Evolutionary conservation across 2,888 invertebrate genomes (phyloP).

Genomic region (Tanytarsus gracilentus): DNA sequence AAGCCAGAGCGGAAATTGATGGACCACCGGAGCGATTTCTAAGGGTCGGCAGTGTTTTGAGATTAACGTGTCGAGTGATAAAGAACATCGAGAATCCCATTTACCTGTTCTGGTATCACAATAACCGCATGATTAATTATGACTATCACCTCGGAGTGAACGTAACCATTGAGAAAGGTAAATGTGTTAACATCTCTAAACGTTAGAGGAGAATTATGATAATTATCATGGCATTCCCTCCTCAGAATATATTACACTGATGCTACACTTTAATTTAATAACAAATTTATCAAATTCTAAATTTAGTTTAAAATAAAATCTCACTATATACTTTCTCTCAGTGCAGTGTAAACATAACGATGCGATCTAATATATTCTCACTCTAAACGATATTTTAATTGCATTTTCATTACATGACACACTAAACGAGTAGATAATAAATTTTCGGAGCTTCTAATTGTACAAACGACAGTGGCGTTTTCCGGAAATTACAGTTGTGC

Average conservation of each 20-base stretch:
- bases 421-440: no score
- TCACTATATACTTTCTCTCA: slow-evolving; percentile 17
- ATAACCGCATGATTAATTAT: slow-evolving; percentile 87
- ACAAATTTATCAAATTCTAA: not conserved
- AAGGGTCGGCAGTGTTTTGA: slow-evolving; percentile 74
- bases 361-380: no score
- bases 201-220: no score
- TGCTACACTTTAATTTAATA: not conserved
- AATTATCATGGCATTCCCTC: not conserved
- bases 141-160: slow-evolving; percentile 78
- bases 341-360: no score
- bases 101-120: slow-evolving; percentile 81
- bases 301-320: slow-evolving; percentile 20
- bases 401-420: no score
- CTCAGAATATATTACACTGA: not conserved
- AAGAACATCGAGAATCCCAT: slow-evolving; percentile 78
- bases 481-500: slow-evolving; percentile 85
- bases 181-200: no score
- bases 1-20: slow-evolving; percentile 77
- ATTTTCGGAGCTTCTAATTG: slow-evolving; percentile 43
- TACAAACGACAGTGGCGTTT: slow-evolving; percentile 52
- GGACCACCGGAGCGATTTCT: slow-evolving; percentile 80
- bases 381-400: no score
- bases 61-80: slow-evolving; percentile 70
- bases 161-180: slow-evolving; percentile 69